Conservation (phyloP, 2,113 vertebrate species). For the Leucopternis melanops region DNA sequence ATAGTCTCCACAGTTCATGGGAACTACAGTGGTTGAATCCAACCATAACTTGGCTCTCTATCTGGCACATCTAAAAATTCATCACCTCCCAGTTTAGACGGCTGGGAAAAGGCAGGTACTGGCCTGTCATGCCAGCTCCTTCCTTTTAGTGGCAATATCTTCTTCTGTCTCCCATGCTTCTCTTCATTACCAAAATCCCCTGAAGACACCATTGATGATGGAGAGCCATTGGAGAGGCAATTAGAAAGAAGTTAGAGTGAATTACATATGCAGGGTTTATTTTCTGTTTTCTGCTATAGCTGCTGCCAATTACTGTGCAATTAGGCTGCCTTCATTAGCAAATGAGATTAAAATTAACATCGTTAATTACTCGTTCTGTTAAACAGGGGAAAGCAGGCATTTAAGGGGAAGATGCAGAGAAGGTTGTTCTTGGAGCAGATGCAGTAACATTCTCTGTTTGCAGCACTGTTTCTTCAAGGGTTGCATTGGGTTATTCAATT, state of each 20-base stretch:
- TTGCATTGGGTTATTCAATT: not conserved
- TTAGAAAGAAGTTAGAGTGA: slow-evolving; percentile 73
- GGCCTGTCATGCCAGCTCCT: not conserved
- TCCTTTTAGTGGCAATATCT: not conserved
- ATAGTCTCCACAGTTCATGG: not conserved
- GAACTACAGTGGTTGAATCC: rapidly evolving
- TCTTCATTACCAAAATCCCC: slow-evolving; percentile 38
- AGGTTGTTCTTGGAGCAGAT: slow-evolving; percentile 17
- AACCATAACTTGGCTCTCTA: not conserved
- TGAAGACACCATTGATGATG: slow-evolving; percentile 5
- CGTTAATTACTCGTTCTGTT: slow-evolving; percentile 77
- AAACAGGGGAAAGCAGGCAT: slow-evolving; percentile 53
- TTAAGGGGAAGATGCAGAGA: not conserved
- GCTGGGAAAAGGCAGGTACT: not conserved
- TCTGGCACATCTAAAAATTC: not conserved
- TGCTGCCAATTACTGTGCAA: slow-evolving; percentile 75
- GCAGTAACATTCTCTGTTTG: not conserved
- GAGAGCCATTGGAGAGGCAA: slow-evolving; percentile 56
- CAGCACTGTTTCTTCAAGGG: not conserved
- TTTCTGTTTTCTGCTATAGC: slow-evolving; percentile 74
- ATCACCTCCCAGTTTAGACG: not conserved
- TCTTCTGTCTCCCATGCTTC: not conserved
- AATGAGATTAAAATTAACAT: slow-evolving; percentile 83
- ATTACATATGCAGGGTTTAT: slow-evolving; percentile 72
- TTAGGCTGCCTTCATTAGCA: slow-evolving; percentile 81